phyloP scores from a whole-genome alignment of 2,797 vertebrate genomes.

The Typhlichthys eigenmanni region DNA sequence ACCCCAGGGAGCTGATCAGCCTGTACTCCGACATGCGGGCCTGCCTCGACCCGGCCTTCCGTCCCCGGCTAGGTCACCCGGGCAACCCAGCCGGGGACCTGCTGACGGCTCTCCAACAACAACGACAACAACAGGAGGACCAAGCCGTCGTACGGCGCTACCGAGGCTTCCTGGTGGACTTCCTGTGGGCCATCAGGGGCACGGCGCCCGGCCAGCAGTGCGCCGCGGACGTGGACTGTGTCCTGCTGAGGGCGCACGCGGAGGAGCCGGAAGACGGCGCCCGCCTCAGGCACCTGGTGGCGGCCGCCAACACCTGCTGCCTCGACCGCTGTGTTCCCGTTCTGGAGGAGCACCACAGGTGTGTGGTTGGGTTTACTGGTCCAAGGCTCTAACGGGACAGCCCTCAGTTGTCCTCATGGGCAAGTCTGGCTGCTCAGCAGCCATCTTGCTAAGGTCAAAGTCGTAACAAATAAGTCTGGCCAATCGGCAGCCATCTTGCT shows the following conservation, averaged over 20 bases:
- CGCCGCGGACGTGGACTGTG: conserved; percentile 62
- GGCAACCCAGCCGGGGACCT: conserved; percentile 54
- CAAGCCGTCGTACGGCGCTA: conserved; percentile 48
- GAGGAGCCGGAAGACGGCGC: conserved; percentile 53
- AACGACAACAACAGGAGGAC: conserved; percentile 22
- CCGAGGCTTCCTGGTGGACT: conserved; percentile 64
- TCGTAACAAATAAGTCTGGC: too few relatives aligned
- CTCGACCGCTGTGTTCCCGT: conserved; percentile 59
- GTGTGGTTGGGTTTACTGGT: too few relatives aligned
- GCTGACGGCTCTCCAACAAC: conserved; percentile 48
- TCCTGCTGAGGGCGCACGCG: conserved; percentile 69
- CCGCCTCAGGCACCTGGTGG: conserved; percentile 60
- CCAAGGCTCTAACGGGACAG: too few relatives aligned
- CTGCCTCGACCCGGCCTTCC: conserved; percentile 47
- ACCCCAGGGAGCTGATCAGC: conserved; percentile 73
- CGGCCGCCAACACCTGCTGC: conserved; percentile 53
- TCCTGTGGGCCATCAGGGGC: conserved; percentile 54
- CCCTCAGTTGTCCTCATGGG: not conserved
- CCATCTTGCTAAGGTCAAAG: too few relatives aligned
- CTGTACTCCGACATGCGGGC: conserved; percentile 59
- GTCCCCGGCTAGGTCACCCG: conserved; percentile 40
- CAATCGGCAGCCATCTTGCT: too few relatives aligned
- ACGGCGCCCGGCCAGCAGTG: conserved; percentile 38
- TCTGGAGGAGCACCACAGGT: conserved; percentile 67
- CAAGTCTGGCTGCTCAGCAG: too few relatives aligned